Percentiles rank a stretch among this genome's conserved stretches.
Conservation (phyloP, 2,888 invertebrate genomes). For the Ichneumoninae sp. region DNA sequence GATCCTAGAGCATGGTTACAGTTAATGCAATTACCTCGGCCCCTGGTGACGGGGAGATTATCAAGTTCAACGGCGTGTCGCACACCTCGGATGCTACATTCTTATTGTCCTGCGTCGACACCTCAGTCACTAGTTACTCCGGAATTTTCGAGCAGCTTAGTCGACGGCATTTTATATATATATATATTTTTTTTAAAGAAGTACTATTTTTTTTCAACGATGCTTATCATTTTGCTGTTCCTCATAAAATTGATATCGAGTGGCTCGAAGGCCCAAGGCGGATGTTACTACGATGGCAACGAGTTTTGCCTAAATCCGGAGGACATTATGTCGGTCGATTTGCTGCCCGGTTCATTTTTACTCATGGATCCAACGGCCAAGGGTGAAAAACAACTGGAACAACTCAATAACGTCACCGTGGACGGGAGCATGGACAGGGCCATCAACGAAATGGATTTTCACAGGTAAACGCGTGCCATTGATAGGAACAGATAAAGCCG, state of each 20-base stretch:
- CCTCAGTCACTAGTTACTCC: constrained; percentile 28
- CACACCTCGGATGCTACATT: constrained; percentile 15
- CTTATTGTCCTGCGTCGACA: constrained; percentile 42
- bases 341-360: constrained; percentile 88
- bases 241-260: constrained; percentile 17
- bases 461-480: constrained; percentile 86
- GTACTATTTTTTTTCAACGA: constrained; percentile 15
- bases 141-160: constrained; percentile 4
- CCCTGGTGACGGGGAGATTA: constrained; percentile 72
- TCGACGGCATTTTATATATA: neutral
- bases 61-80: constrained; percentile 73
- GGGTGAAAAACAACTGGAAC: constrained; percentile 53
- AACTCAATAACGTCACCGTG: constrained; percentile 63
- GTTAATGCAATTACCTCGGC: constrained; percentile 77
- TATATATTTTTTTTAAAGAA: neutral
- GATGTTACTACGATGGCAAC: constrained; percentile 82
- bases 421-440: constrained; percentile 88
- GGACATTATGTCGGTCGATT: constrained; percentile 89
- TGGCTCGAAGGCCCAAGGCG: constrained; percentile 62
- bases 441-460: constrained; percentile 88
- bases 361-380: constrained; percentile 82
- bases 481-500: neutral
- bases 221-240: constrained; percentile 49
- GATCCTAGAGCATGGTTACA: constrained; percentile 71
- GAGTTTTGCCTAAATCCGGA: constrained; percentile 86